These are phyloP conservation scores for Neocloeon triangulifer DNA, from an alignment of 1,140 invertebrate species.

Conservation along the genomic window DNA sequence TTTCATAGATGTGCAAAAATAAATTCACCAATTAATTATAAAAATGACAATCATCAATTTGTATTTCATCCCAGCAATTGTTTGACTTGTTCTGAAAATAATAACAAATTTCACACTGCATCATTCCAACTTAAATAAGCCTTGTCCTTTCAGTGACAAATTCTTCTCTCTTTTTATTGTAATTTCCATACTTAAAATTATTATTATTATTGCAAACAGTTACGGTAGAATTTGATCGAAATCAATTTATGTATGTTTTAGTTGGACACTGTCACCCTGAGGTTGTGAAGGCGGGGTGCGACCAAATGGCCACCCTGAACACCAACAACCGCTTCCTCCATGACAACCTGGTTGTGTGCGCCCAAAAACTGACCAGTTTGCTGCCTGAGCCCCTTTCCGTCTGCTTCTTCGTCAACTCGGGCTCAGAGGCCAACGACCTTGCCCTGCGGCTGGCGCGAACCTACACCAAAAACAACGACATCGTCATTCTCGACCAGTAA, in stretches of 20 bases:
- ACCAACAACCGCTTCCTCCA: constrained; percentile 93
- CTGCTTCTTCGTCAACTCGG: constrained; percentile 95
- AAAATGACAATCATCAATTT: no score
- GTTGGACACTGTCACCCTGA: constrained; percentile 93
- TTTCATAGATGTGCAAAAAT: no score
- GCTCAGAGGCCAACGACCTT: constrained; percentile 97
- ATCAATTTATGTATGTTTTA: constrained; percentile 17
- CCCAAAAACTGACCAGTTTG: constrained; percentile 57
- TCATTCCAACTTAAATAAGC: no score
- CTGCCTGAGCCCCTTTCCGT: constrained; percentile 66
- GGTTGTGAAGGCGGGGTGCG: constrained; percentile 65
- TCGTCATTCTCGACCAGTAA: constrained; percentile 92
- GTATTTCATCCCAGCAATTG: no score
- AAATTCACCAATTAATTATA: no score
- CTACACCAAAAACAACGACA: constrained; percentile 69
- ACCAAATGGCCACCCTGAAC: constrained; percentile 74
- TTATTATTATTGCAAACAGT: no score
- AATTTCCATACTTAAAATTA: no score
- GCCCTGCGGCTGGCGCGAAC: constrained; percentile 74
- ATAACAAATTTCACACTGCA: no score
- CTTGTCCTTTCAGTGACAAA: no score
- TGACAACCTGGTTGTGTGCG: constrained; percentile 82
- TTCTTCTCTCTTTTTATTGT: no score
- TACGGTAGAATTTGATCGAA: no score
- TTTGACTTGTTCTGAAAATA: no score